Conservation (phyloP, 2,888 invertebrate genomes). For the Machimus atricapillus region DNA sequence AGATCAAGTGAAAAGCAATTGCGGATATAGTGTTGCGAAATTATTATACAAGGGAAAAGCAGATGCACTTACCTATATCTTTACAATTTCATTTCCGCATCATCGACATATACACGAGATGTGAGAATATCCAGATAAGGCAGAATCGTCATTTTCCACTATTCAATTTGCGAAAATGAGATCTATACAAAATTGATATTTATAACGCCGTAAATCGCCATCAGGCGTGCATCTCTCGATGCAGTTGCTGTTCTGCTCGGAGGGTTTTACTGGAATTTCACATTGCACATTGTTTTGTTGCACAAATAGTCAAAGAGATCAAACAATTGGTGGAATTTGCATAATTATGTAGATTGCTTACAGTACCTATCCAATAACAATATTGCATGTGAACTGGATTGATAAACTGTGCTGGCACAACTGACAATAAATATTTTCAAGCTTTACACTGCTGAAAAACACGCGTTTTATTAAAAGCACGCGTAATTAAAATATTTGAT, state of each 20-base stretch:
- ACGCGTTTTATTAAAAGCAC: background rate
- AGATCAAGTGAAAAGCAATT: background rate
- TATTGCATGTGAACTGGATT: background rate
- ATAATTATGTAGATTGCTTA: background rate
- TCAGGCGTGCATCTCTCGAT: background rate
- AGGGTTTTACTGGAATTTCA: background rate
- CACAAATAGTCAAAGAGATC: background rate
- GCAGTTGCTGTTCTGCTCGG: background rate
- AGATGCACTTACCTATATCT: background rate
- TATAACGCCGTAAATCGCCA: slow-evolving; percentile 13
- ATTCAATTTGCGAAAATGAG: slow-evolving; percentile 22
- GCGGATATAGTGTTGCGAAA: background rate
- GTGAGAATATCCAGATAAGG: background rate
- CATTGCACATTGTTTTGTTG: background rate
- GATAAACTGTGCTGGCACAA: background rate
- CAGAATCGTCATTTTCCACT: background rate
- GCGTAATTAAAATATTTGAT: background rate
- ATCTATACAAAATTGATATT: slow-evolving; percentile 26
- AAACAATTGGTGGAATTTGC: slow-evolving; percentile 4
- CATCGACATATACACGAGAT: background rate
- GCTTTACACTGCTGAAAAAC: background rate
- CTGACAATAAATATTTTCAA: background rate
- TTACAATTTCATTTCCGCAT: background rate
- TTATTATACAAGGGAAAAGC: background rate
- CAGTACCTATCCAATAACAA: background rate